These are phyloP conservation scores for Anniella stebbinsi DNA, from an alignment of 2,797 vertebrate genomes.

Conservation along the genomic window DNA sequence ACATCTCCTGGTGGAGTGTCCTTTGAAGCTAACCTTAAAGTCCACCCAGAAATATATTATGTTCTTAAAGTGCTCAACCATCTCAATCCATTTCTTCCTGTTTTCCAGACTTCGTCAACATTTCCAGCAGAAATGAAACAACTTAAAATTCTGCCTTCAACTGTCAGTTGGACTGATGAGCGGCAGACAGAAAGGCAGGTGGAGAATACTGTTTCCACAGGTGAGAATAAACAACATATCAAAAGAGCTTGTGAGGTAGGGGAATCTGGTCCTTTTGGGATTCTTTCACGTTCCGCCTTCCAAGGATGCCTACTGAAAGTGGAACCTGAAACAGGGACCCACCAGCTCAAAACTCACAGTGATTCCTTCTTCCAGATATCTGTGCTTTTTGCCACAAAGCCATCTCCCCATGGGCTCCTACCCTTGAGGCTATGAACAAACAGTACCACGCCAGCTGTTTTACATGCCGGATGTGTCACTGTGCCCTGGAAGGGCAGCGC, in stretches of 20 bases:
- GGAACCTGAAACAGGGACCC: constrained; percentile 11
- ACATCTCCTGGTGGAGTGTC: background rate
- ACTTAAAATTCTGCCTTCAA: rapidly evolving
- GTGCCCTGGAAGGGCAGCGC: constrained; percentile 86
- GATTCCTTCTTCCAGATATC: constrained; percentile 79
- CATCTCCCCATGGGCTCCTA: constrained; percentile 78
- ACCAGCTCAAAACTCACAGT: rapidly evolving
- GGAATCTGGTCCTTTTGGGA: no score
- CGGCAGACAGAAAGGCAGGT: background rate
- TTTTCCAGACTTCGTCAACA: background rate
- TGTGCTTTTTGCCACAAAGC: constrained; percentile 95
- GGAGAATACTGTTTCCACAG: constrained; percentile 59
- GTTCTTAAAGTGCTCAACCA: background rate
- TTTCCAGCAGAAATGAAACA: constrained; percentile 2
- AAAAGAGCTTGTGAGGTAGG: background rate
- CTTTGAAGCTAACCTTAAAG: rapidly evolving
- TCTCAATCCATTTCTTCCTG: background rate
- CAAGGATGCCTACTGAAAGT: constrained; percentile 7
- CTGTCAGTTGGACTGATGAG: constrained; percentile 41
- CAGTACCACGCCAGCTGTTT: constrained; percentile 92
- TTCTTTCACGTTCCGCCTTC: background rate
- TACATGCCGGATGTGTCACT: constrained; percentile 88
- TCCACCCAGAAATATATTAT: rapidly evolving
- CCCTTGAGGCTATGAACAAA: constrained; percentile 89
- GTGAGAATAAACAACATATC: constrained; percentile 49